These are phyloP conservation scores for Hippocampus zosterae DNA, from an alignment of 2,113 vertebrate species.

Conservation along the genomic window DNA sequence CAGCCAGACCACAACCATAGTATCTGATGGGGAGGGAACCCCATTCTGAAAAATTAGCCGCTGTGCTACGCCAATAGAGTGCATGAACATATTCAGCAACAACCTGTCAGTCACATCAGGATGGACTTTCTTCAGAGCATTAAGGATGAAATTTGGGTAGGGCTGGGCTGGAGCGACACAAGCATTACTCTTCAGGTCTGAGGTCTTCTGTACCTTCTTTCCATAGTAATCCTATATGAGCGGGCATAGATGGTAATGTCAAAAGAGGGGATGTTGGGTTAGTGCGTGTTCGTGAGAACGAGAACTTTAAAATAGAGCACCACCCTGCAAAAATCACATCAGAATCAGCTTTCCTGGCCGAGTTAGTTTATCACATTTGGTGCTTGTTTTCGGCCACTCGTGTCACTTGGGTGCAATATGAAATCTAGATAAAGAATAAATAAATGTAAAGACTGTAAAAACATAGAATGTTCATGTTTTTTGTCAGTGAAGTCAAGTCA, in stretches of 20 bases:
- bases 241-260: neutral
- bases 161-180: constrained; percentile 67
- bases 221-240: constrained; percentile 80
- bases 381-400: neutral
- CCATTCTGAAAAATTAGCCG: neutral
- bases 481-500: neutral
- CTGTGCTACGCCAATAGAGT: neutral
- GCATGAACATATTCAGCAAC: neutral
- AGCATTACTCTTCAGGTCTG: constrained; percentile 76
- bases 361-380: neutral
- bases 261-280: neutral
- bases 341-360: neutral
- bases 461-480: neutral
- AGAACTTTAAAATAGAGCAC: neutral
- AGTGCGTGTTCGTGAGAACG: neutral
- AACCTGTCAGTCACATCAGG: constrained; percentile 78
- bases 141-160: constrained; percentile 50
- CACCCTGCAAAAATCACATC: neutral
- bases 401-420: neutral
- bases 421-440: neutral
- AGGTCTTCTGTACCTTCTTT: constrained; percentile 65
- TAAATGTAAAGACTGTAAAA: neutral
- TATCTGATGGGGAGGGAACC: constrained; percentile 66
- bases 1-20: constrained; percentile 84
- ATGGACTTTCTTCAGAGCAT: constrained; percentile 74